Percentiles rank a stretch among this genome's conserved stretches.
Conservation (phyloP, 2,888 invertebrate species). For the Steinernema scapterisci region DNA sequence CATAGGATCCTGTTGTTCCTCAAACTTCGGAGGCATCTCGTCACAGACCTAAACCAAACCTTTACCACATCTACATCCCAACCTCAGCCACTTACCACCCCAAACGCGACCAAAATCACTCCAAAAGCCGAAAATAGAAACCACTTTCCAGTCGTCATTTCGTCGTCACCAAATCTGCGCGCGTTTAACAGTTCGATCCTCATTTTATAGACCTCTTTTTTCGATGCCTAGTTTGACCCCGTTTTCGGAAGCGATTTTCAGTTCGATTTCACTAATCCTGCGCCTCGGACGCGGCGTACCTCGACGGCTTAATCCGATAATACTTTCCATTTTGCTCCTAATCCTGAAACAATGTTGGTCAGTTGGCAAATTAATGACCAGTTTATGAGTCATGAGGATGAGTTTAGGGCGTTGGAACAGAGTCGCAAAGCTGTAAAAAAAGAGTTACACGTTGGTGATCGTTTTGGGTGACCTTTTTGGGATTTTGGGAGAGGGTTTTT, state of each 20-base stretch:
- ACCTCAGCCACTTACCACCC: not conserved
- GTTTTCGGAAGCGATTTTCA: not conserved
- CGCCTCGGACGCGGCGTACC: not conserved
- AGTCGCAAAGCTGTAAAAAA: too few species aligned
- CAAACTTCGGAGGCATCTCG: not conserved
- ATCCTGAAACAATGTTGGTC: slow-evolving; percentile 5
- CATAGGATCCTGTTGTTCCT: slow-evolving; percentile 6
- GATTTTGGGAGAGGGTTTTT: too few species aligned
- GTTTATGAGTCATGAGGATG: not conserved
- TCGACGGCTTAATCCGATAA: slow-evolving; percentile 1
- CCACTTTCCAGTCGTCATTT: not conserved
- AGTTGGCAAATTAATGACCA: slow-evolving; percentile 20
- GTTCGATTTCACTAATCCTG: slow-evolving; percentile 11
- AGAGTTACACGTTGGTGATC: too few species aligned
- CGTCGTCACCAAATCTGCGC: not conserved
- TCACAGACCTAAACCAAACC: not conserved
- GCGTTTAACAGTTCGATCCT: not conserved
- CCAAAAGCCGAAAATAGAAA: not conserved
- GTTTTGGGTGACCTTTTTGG: too few species aligned
- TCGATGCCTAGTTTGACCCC: not conserved
- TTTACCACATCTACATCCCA: not conserved
- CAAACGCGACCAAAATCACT: not conserved
- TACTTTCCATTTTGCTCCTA: not conserved
- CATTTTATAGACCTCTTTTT: slow-evolving; percentile 21
- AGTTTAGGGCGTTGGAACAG: not conserved